Percentiles rank a stretch among this genome's conserved stretches.
Conservation (phyloP, 2,113 vertebrate genomes). For the Ibidorhyncha struthersii region DNA sequence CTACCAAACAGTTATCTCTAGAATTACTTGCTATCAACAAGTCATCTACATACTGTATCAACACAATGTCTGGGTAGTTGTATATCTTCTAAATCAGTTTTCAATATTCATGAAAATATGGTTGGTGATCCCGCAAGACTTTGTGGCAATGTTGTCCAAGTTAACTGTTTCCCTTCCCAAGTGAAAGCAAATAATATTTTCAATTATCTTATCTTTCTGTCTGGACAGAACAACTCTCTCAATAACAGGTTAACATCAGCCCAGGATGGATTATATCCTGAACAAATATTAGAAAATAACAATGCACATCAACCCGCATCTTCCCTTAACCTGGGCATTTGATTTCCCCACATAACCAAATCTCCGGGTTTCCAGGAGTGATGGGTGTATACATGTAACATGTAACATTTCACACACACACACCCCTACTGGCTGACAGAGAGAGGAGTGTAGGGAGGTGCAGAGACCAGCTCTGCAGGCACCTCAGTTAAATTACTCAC, state of each 20-base stretch:
- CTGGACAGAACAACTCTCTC: neutral
- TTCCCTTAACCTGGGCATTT: neutral
- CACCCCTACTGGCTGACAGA: neutral
- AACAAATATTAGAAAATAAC: neutral
- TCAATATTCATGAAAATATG: no score
- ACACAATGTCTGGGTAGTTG: no score
- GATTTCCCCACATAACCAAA: neutral
- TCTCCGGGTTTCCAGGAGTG: neutral
- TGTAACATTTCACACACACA: neutral
- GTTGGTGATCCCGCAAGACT: no score
- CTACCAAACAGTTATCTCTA: no score
- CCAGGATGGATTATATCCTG: neutral
- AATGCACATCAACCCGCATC: neutral
- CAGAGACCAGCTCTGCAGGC: neutral
- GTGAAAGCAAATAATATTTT: neutral
- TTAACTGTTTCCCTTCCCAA: no score
- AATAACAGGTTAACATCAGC: neutral
- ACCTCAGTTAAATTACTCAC: neutral
- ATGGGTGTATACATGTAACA: neutral
- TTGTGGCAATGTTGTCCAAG: no score
- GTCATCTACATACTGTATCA: no score
- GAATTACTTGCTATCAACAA: no score
- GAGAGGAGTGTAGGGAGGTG: neutral
- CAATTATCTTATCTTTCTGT: neutral
- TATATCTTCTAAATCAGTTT: no score